Evolutionary conservation across 2,113 vertebrate genomes (phyloP).

Genomic region (Falco punctatus): DNA sequence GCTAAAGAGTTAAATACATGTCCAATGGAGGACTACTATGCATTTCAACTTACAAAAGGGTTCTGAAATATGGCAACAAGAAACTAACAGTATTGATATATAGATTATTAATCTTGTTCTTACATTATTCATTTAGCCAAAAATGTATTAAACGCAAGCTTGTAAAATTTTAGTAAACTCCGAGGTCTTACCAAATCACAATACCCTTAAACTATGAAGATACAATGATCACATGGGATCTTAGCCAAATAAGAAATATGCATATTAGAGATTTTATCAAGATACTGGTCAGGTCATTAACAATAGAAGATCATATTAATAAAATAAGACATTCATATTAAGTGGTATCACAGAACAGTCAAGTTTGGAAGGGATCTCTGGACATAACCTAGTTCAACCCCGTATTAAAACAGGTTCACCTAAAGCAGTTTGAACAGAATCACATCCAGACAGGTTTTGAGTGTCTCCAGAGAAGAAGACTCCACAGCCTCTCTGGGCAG

Average conservation of each 20-base stretch:
- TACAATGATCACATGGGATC: neutral
- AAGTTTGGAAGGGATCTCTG: too few relatives aligned
- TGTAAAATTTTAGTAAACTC: neutral
- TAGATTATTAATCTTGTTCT: neutral
- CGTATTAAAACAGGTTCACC: too few relatives aligned
- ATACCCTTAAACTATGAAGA: neutral
- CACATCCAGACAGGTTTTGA: too few relatives aligned
- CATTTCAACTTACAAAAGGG: neutral
- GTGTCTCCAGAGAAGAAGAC: too few relatives aligned
- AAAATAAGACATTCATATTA: neutral
- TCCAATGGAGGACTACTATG: neutral
- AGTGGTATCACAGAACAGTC: neutral
- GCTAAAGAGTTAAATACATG: neutral
- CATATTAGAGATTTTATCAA: neutral
- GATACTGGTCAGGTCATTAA: neutral
- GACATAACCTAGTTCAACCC: too few relatives aligned
- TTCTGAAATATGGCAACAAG: neutral
- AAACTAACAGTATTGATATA: neutral
- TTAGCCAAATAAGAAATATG: neutral
- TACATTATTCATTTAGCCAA: neutral
- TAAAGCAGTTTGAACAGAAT: too few relatives aligned
- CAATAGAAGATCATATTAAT: neutral
- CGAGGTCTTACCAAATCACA: neutral
- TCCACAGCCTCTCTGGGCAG: too few relatives aligned
- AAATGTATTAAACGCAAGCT: neutral